These are phyloP conservation scores for Microtus richardsoni DNA, from an alignment of 2,113 vertebrate genomes.

Conservation along the genomic window DNA sequence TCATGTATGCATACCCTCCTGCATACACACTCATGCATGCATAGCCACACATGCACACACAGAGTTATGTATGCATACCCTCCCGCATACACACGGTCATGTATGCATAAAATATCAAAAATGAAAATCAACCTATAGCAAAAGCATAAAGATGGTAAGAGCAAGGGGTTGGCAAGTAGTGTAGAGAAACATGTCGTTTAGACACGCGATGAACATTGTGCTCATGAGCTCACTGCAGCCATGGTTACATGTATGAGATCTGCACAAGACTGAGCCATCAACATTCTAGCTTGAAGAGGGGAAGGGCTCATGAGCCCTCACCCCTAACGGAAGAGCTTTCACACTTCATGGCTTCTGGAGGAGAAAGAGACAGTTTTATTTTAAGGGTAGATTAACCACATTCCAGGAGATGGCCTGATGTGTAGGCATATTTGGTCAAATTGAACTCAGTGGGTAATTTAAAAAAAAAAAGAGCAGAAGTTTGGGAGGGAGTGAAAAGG, in stretches of 20 bases:
- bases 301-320: neutral
- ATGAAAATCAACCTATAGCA: neutral
- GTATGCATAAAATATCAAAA: neutral
- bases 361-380: neutral
- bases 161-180: too few relatives aligned
- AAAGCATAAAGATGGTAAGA: neutral
- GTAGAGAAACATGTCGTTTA: neutral
- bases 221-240: too few relatives aligned
- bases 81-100: neutral
- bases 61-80: too few relatives aligned
- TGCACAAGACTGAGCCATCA: neutral
- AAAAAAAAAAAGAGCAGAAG: neutral
- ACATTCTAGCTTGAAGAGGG: neutral
- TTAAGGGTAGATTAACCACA: neutral
- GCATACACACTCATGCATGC: neutral
- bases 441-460: neutral
- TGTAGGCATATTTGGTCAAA: neutral
- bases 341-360: neutral
- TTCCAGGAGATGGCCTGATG: neutral
- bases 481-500: neutral
- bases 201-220: neutral
- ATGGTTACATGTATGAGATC: neutral
- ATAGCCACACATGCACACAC: too few relatives aligned
- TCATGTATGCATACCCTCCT: too few relatives aligned
- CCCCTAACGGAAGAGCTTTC: neutral